phyloP scores from a whole-genome alignment of 2,797 vertebrate species.

The Mastacembelus armatus region DNA sequence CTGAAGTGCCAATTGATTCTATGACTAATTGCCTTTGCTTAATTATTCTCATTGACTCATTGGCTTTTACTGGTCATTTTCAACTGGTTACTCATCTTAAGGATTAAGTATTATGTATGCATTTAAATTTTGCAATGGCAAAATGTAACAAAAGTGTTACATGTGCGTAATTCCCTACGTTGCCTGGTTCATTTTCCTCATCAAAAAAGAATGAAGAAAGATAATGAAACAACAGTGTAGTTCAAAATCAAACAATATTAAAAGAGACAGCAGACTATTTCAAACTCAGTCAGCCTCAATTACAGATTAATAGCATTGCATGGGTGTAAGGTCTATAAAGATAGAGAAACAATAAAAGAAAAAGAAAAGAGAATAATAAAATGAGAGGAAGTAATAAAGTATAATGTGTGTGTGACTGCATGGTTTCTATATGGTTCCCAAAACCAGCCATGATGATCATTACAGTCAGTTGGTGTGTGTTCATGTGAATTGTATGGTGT shows the following conservation, averaged over 20 bases:
- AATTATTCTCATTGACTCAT: no score
- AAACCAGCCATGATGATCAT: slow-evolving; percentile 5
- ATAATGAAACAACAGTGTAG: slow-evolving; percentile 5
- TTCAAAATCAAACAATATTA: slow-evolving; percentile 17
- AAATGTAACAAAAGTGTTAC: no score
- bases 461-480: slow-evolving; percentile 2
- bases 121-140: no score
- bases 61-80: no score
- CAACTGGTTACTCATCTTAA: no score
- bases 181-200: background rate
- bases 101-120: no score
- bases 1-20: no score
- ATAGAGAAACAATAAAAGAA: slow-evolving; percentile 6
- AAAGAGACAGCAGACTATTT: slow-evolving; percentile 16
- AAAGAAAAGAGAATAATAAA: slow-evolving; percentile 4
- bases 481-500: background rate
- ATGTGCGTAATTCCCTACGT: no score
- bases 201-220: background rate
- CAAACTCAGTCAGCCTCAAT: slow-evolving; percentile 33
- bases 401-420: slow-evolving; percentile 11
- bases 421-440: slow-evolving; percentile 13
- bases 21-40: no score
- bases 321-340: slow-evolving; percentile 5
- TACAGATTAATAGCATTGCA: slow-evolving; percentile 20
- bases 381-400: background rate